phyloP scores from a whole-genome alignment of 2,888 invertebrate genomes.

The Lampropteryx suffumata region DNA sequence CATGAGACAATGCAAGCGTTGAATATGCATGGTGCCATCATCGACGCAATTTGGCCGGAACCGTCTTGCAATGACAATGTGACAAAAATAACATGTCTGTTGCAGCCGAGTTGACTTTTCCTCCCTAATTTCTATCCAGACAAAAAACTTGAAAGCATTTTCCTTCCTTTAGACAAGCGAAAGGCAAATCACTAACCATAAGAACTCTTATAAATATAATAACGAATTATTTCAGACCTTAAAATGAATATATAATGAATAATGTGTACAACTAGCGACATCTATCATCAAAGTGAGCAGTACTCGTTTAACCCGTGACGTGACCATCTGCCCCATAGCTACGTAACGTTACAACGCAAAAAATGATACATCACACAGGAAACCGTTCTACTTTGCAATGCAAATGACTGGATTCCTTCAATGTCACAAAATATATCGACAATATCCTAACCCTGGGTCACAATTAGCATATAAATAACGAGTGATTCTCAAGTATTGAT shows the following conservation, averaged over 20 bases:
- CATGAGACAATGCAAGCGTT: conserved; percentile 70
- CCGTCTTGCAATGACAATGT: conserved; percentile 76
- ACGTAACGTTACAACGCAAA: conserved; percentile 52
- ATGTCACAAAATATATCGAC: conserved; percentile 52
- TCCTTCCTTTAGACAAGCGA: no score
- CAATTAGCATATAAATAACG: conserved; percentile 78
- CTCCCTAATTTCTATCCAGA: no score
- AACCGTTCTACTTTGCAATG: conserved; percentile 70
- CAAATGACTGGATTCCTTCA: conserved; percentile 71
- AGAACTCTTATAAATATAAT: no score
- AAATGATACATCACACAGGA: conserved; percentile 40
- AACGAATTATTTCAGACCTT: no score
- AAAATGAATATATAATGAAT: no score
- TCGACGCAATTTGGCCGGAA: conserved; percentile 73
- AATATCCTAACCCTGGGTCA: conserved; percentile 56
- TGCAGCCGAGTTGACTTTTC: conserved; percentile 2
- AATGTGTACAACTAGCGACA: conserved; percentile 17
- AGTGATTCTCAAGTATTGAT: conserved; percentile 74
- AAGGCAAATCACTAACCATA: no score
- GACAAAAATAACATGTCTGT: conserved; percentile 70
- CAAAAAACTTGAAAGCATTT: no score
- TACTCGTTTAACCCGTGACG: background rate
- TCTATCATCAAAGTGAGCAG: conserved; percentile 8
- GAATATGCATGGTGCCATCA: conserved; percentile 78
- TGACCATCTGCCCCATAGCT: conserved; percentile 61